These are phyloP conservation scores for Acrossocheilus fasciatus DNA, from an alignment of 2,797 vertebrate genomes.

Conservation along the genomic window DNA sequence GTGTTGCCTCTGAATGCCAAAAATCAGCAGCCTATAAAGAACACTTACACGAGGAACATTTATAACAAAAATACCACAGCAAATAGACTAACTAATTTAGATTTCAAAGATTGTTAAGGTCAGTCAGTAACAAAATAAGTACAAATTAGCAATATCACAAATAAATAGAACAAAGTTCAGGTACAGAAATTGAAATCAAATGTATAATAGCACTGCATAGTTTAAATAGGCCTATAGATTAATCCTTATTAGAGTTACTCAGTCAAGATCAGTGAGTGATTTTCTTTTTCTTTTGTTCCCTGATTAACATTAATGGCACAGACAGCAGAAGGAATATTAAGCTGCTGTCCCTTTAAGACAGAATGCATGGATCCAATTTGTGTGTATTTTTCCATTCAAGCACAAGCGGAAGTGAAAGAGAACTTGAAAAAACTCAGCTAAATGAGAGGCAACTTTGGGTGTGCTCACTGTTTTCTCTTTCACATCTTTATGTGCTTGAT, in stretches of 20 bases:
- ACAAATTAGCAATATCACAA: background rate
- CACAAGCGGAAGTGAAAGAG: background rate
- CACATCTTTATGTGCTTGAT: background rate
- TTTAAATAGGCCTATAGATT: background rate
- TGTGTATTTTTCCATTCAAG: background rate
- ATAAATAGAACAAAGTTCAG: background rate
- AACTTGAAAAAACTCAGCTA: background rate
- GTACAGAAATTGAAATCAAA: background rate
- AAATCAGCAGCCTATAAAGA: background rate
- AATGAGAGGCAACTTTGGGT: background rate
- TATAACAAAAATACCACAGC: background rate
- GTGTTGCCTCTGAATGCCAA: background rate
- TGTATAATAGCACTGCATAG: background rate
- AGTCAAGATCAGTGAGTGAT: no score
- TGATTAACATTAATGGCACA: background rate
- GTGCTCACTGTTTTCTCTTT: background rate
- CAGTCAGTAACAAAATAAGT: background rate
- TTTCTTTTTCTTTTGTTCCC: background rate
- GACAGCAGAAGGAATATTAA: background rate
- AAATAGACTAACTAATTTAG: background rate
- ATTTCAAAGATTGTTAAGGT: background rate
- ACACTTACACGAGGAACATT: background rate
- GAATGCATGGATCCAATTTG: background rate
- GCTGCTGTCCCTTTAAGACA: background rate
- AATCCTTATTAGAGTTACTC: background rate